Evolutionary conservation across 2,797 vertebrate species (phyloP).

Genomic region (Anomalospiza imberbis): DNA sequence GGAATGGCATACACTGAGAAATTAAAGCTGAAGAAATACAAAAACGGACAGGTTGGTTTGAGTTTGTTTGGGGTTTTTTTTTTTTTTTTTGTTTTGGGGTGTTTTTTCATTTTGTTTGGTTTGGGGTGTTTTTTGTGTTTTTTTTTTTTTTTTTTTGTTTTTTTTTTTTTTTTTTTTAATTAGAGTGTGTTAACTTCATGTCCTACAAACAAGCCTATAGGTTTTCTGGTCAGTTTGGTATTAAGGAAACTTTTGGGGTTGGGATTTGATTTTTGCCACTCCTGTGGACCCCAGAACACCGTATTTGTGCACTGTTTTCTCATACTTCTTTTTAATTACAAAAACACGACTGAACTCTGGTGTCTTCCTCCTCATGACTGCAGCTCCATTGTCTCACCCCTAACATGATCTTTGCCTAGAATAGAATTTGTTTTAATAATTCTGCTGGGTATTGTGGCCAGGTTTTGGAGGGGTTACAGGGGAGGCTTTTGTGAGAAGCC

Average conservation of each 20-base stretch:
- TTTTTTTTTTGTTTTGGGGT: not conserved
- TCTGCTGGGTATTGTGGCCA: not conserved
- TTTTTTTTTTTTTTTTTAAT: not conserved
- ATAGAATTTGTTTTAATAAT: not conserved
- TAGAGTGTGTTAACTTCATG: not conserved
- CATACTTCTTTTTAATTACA: not conserved
- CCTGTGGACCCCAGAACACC: not conserved
- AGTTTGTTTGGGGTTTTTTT: fast-evolving
- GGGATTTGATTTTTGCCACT: not conserved
- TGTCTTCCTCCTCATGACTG: not conserved
- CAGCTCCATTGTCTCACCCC: fast-evolving
- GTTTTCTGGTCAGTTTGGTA: not conserved
- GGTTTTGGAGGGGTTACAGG: not conserved
- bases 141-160: too few relatives aligned
- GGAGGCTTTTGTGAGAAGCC: not conserved
- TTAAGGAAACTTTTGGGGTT: not conserved
- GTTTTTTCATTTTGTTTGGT: fast-evolving
- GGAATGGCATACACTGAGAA: not conserved
- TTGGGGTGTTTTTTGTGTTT: too few relatives aligned
- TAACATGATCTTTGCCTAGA: not conserved
- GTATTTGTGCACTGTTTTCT: not conserved
- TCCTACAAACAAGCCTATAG: fast-evolving
- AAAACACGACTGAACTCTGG: not conserved
- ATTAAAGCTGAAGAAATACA: not conserved
- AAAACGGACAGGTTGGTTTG: fast-evolving